Conservation (phyloP, 2,113 vertebrate genomes). For the Cairina moschata region DNA sequence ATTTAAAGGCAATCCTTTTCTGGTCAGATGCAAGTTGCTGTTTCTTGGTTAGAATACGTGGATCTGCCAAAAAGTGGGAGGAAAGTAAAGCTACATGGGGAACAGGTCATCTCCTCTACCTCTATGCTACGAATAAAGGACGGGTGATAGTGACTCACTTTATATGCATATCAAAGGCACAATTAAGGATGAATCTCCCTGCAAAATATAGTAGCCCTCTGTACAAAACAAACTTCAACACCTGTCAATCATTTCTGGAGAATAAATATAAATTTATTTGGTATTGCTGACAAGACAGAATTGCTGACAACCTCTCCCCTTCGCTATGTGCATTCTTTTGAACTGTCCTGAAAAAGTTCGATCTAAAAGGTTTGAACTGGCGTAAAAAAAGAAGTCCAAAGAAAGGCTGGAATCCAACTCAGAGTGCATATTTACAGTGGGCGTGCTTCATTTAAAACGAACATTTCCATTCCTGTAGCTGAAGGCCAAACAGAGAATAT, state of each 20-base stretch:
- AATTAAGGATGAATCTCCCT: constrained; percentile 35
- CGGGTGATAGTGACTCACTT: constrained; percentile 6
- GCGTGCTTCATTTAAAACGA: neutral
- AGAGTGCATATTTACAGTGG: neutral
- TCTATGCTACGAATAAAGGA: neutral
- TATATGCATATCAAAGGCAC: neutral
- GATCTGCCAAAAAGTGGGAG: neutral
- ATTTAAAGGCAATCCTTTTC: neutral
- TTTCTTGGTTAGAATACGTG: neutral
- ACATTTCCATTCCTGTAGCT: neutral
- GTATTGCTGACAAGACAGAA: neutral
- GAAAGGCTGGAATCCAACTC: neutral
- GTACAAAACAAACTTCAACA: constrained; percentile 28
- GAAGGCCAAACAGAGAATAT: neutral
- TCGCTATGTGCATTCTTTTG: neutral
- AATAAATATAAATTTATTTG: neutral
- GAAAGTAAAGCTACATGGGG: neutral
- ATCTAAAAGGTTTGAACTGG: neutral
- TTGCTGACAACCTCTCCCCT: neutral
- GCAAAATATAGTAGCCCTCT: neutral
- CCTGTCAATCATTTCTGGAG: neutral
- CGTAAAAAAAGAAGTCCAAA: neutral
- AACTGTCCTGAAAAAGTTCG: neutral
- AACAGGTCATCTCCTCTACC: constrained; percentile 5
- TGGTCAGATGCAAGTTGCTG: neutral